These are phyloP conservation scores for Pseudachorutes palmiensis DNA, from an alignment of 1,140 invertebrate genomes.

Conservation along the genomic window DNA sequence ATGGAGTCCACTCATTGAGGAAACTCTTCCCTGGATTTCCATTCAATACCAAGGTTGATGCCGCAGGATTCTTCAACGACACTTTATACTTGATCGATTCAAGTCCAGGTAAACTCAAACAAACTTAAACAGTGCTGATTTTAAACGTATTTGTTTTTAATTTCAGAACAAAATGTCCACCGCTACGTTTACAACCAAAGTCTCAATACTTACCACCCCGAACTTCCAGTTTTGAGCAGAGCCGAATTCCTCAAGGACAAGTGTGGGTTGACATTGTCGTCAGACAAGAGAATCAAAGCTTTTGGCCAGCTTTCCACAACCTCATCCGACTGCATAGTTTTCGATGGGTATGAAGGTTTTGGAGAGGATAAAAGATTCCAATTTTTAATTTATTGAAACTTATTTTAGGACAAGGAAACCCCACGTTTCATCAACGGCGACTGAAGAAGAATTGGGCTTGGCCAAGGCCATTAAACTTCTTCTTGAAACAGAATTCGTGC, in stretches of 20 bases:
- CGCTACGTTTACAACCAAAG: neutral
- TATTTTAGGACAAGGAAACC: neutral
- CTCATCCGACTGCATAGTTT: neutral
- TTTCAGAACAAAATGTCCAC: neutral
- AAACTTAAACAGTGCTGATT: neutral
- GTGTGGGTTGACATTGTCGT: neutral
- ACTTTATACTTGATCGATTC: neutral
- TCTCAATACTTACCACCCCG: neutral
- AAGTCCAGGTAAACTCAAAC: neutral
- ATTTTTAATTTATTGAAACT: neutral
- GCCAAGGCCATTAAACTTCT: neutral
- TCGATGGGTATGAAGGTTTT: neutral
- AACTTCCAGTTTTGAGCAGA: neutral
- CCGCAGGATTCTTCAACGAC: neutral
- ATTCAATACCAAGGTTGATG: neutral
- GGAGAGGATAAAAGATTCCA: neutral
- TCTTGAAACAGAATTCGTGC: neutral
- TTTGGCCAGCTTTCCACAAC: neutral
- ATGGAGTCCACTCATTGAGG: neutral
- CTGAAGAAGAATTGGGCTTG: neutral
- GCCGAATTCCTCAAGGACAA: neutral
- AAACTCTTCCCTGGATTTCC: neutral
- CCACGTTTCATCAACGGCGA: neutral
- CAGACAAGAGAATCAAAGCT: neutral
- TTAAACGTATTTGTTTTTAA: neutral